phyloP scores from a whole-genome alignment of 2,888 invertebrate species.

The Lottia scabra region DNA sequence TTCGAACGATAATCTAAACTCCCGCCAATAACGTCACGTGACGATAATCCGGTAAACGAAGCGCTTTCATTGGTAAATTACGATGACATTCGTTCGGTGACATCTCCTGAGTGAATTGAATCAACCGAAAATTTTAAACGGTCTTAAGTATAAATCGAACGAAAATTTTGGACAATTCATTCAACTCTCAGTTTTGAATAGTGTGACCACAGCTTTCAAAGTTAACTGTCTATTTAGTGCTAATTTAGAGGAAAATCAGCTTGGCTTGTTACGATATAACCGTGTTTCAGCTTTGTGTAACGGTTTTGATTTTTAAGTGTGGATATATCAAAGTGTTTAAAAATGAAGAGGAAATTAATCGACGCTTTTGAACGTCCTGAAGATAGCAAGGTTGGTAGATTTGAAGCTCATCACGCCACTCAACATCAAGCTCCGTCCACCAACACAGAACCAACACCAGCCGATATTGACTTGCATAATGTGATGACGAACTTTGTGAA shows the following conservation, averaged over 20 bases:
- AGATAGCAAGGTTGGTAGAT: background rate
- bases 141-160: background rate
- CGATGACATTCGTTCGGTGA: background rate
- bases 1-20: too few species aligned
- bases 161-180: background rate
- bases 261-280: too few species aligned
- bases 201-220: background rate
- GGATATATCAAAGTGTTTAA: background rate
- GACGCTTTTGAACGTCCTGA: background rate
- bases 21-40: too few species aligned
- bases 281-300: too few species aligned
- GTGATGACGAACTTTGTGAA: conserved; percentile 47
- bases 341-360: background rate
- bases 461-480: conserved; percentile 41
- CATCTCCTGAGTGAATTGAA: background rate
- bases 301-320: too few species aligned
- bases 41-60: too few species aligned
- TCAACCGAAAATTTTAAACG: background rate
- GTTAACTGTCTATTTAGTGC: background rate
- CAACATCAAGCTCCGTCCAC: background rate
- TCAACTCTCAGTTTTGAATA: background rate
- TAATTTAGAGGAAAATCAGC: too few species aligned
- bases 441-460: background rate
- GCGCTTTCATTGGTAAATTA: background rate
- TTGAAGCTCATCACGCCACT: background rate